Conservation (phyloP, 2,888 invertebrate species). For the Archips crataeganus region DNA sequence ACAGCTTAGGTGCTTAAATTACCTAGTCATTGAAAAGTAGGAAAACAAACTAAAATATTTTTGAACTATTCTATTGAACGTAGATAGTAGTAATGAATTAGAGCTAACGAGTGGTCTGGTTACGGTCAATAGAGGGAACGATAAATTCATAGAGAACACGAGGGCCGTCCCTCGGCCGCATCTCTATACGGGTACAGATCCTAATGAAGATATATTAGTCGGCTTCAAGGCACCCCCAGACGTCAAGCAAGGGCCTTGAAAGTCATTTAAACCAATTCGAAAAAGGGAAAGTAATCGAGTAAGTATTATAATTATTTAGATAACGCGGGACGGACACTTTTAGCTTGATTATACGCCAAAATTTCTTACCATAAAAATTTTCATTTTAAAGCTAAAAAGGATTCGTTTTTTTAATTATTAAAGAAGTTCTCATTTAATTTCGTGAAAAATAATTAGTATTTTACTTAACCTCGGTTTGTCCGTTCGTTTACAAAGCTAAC, state of each 20-base stretch:
- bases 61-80: not conserved
- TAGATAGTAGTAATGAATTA: not conserved
- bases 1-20: too few relatives aligned
- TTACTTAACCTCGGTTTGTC: too few relatives aligned
- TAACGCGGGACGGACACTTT: not conserved
- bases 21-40: too few relatives aligned
- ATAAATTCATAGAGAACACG: slow-evolving; percentile 58
- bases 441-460: too few relatives aligned
- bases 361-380: too few relatives aligned
- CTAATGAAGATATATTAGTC: slow-evolving; percentile 71
- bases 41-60: not conserved
- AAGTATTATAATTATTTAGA: slow-evolving; percentile 11
- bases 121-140: slow-evolving; percentile 56
- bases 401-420: too few relatives aligned
- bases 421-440: too few relatives aligned
- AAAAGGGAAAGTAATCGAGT: slow-evolving; percentile 44
- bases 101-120: slow-evolving; percentile 26
- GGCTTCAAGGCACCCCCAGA: slow-evolving; percentile 44
- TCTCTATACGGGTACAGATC: slow-evolving; percentile 49
- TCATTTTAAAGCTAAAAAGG: too few relatives aligned
- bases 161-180: slow-evolving; percentile 52
- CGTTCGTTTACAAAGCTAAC: too few relatives aligned
- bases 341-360: too few relatives aligned
- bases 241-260: slow-evolving; percentile 40
- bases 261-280: slow-evolving; percentile 37